Evolutionary conservation across 2,797 vertebrate genomes (phyloP), one percentile per base, ranked within the genome.

Genomic region (Orestias chungarensis): DNA sequence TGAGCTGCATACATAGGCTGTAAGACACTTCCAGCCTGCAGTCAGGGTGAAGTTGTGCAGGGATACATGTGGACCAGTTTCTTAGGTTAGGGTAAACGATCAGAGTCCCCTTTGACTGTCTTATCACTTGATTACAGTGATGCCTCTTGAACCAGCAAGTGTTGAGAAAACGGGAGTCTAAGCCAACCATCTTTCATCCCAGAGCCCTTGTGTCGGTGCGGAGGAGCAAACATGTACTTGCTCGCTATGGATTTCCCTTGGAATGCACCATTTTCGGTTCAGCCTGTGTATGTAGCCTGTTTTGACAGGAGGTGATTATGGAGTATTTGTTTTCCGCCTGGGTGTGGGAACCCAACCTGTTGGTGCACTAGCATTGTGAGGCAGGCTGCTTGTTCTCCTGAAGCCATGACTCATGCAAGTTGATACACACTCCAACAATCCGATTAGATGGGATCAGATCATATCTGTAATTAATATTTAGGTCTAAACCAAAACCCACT

Each of bases 271-370:
- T 91, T 93, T 94, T 94, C 81, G 57, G 86, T 93, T 88, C 78
- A 79, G 73, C 90, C 89, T 75, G 86, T 83, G 80, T 80, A 82
- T 79, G 82, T 90, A 88, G 88, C 83, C 86, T 93, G 93, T 93
- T 94, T 91, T 93, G 91, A 94, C 93, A 91, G 91, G 89, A 86
- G 61, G 90, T 91, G 91, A 93, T 93, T 93, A 90, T 85, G 84
- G 81, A 91, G 90, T 92, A 93, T 93, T 94, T 93, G 92, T 93
- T 94, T 93, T 95, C 91, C 87, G 82, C 84, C 78, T 85, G 91
- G 93, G 93, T 93, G 94, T 94, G 93, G 93, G 91, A 94, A 90
- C 88, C 87, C 89, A 92, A 93, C 94, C 92, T 94, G 94, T 94
- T 89, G 86, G 93, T 93, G 82, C 91, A 92, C 90, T 89, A 86